Base-by-base conservation (phyloP, 2,888 invertebrate genomes). In the Tethea ocularis region DNA sequence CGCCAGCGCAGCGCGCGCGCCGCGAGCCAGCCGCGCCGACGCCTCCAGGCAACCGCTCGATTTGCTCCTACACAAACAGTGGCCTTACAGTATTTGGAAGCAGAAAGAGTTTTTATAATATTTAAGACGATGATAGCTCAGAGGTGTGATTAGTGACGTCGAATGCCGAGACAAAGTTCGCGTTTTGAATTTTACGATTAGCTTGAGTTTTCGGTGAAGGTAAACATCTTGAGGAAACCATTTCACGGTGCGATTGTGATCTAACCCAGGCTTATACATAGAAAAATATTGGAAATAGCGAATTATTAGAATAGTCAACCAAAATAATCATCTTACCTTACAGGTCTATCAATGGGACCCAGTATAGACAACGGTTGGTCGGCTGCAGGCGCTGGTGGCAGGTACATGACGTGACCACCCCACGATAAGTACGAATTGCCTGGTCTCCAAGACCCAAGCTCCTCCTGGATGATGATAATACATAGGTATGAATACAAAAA, bases 331-430 rank as follows among this genome's bases (percentile, higher is more conserved):
- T 26, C 87, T 56, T 68, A 91, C 92, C 92, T 90, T 68, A 89
- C 72, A 26, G 92, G 92, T 36, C 91, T 80, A 41, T 91, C 91
- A 41, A 87, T 80, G 22, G 87, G 77, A 2, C 83, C 86, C 36
- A 89, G 74, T 74, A 91, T 78, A 52, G 92, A 91, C 11, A 89
- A 82, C 13, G 92, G 91, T 73, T 91, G 91, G 24, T 88, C 84
- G 0, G 82, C 82, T 20, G 82, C 72, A 8, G 88, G 87, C 4
- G 86, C 83, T 4, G 91, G 90, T 0, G 96, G 96, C 57, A 97
- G 91, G 86, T 97, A 97, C 96, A 97, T 97, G 26, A 97, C 95
- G 82, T 96, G 95, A 0, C 95, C 96, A 0, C 95, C 95, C 73
- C 94, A 94, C 1, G 95, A 94, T 61, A 95, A 81, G 80, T 95